phyloP scores from a whole-genome alignment of 1,140 invertebrate species.

The Steinernema feltiae region DNA sequence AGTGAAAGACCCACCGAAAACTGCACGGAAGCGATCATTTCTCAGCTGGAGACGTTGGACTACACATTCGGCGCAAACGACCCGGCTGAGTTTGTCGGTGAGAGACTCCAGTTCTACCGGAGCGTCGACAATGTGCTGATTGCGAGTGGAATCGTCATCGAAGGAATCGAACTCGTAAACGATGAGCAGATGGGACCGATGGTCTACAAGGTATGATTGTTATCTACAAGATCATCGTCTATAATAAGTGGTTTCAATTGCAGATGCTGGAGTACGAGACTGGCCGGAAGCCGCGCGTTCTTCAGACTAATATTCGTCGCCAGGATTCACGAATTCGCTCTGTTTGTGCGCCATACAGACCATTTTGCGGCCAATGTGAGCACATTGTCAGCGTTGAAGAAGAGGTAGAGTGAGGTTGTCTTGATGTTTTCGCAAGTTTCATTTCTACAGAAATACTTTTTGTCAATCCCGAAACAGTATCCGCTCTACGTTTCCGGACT shows the following conservation, averaged over 20 bases:
- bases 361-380: constrained; percentile 47
- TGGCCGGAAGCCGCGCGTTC: constrained; percentile 19
- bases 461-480: constrained; percentile 48
- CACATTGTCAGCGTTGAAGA: constrained; percentile 27
- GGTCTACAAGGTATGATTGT: not conserved
- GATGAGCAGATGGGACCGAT: not conserved
- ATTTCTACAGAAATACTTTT: constrained; percentile 36
- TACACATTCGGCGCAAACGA: constrained; percentile 33
- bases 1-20: constrained; percentile 32
- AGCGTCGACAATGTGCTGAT: not conserved
- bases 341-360: constrained; percentile 43
- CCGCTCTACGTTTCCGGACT: constrained; percentile 48
- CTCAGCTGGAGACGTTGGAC: constrained; percentile 29
- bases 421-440: not conserved
- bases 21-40: constrained; percentile 33
- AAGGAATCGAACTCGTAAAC: constrained; percentile 1
- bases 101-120: not conserved
- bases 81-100: constrained; percentile 23
- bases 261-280: constrained; percentile 19
- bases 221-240: not conserved
- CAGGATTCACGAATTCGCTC: constrained; percentile 41
- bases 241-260: not conserved
- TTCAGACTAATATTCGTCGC: constrained; percentile 25
- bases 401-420: not conserved
- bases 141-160: constrained; percentile 1